These are phyloP conservation scores for Antennarius maculatus DNA, from an alignment of 2,797 vertebrate genomes.

Conservation along the genomic window DNA sequence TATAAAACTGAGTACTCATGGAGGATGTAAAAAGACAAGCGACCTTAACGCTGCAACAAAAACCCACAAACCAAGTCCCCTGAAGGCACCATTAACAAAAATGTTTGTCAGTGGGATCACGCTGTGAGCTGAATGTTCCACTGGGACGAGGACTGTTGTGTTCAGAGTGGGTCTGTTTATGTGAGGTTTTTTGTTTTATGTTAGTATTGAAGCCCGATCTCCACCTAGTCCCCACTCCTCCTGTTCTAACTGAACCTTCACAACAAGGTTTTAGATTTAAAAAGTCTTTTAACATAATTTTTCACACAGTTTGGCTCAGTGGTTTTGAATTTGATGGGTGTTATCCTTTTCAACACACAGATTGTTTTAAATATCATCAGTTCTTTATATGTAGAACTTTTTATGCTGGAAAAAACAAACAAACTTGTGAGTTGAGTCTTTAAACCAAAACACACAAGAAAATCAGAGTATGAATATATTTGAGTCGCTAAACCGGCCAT, in stretches of 20 bases:
- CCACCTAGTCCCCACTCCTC: no score
- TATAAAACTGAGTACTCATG: constrained; percentile 15
- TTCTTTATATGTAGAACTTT: no score
- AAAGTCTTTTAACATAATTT: no score
- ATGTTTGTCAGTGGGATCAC: neutral
- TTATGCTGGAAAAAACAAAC: no score
- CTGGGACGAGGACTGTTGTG: neutral
- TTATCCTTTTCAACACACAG: neutral
- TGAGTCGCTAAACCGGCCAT: neutral
- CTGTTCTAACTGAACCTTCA: no score
- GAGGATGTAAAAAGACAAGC: constrained; percentile 3
- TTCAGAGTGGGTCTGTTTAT: constrained; percentile 4
- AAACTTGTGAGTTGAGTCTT: neutral
- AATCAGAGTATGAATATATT: neutral
- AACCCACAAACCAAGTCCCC: neutral
- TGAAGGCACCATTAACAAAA: neutral
- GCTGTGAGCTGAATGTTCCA: constrained; percentile 8
- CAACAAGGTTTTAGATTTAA: neutral
- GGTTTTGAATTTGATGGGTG: neutral
- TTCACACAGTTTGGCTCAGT: no score
- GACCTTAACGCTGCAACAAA: constrained; percentile 8
- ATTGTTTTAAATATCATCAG: no score
- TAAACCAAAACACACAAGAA: neutral
- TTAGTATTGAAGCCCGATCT: neutral
- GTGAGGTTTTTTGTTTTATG: neutral